Percentiles rank a stretch among this genome's conserved stretches.
Conservation (phyloP, 1,140 invertebrate genomes). For the Saccostrea glomerata region DNA sequence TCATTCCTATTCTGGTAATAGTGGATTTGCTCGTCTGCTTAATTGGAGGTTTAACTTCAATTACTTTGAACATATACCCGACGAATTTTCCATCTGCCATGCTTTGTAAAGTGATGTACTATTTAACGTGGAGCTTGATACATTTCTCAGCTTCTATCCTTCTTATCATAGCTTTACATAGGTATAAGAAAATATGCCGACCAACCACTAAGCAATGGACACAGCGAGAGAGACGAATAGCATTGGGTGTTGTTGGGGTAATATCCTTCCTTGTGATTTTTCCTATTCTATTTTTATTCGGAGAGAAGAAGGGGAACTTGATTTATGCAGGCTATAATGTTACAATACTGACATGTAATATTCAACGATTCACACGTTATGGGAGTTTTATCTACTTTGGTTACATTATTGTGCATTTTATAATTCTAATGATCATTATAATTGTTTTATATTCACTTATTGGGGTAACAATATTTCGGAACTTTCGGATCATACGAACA, state of each 20-base stretch:
- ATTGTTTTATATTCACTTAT: background rate
- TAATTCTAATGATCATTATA: background rate
- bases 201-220: background rate
- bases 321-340: background rate
- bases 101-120: slow-evolving; percentile 8
- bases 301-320: background rate
- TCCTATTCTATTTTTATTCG: slow-evolving; percentile 5
- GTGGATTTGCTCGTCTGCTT: background rate
- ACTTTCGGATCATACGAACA: background rate
- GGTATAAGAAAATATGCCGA: slow-evolving; percentile 17
- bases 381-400: background rate
- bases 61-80: background rate
- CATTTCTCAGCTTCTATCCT: background rate
- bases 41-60: background rate
- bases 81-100: background rate
- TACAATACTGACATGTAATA: background rate
- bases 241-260: background rate
- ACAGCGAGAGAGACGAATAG: background rate
- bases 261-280: background rate
- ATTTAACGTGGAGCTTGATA: background rate
- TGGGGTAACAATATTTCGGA: background rate
- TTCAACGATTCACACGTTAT: background rate
- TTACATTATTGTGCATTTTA: background rate
- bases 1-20: background rate
- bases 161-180: background rate